Percentiles rank a stretch among this genome's conserved stretches.
phyloP scores from a whole-genome alignment of 2,797 vertebrate species.

The Ctenopoma multispine region DNA sequence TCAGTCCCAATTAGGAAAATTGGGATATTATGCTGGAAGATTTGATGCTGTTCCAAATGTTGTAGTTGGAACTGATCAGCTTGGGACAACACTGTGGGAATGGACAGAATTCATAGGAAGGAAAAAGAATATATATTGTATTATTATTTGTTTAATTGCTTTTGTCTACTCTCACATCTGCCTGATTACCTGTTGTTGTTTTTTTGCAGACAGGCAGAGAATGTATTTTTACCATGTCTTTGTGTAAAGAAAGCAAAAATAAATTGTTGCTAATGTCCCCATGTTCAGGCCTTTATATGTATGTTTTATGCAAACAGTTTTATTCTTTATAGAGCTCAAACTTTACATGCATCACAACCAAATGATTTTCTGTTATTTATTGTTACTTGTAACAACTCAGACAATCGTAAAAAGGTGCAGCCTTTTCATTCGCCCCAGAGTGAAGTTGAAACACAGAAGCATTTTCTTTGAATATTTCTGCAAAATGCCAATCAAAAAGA shows the following conservation, averaged over 20 bases:
- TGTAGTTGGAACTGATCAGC: conserved; percentile 59
- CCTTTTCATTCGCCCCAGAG: neutral
- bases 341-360: conserved; percentile 57
- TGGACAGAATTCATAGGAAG: conserved; percentile 47
- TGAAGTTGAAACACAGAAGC: conserved; percentile 12
- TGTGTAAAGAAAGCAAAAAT: conserved; percentile 58
- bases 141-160: conserved; percentile 36
- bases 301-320: conserved; percentile 48
- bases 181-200: conserved; percentile 33
- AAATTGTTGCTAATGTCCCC: conserved; percentile 41
- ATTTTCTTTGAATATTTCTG: conserved; percentile 45
- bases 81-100: conserved; percentile 61
- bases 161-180: conserved; percentile 42
- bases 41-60: conserved; percentile 42
- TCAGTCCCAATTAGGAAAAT: conserved; percentile 42
- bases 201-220: conserved; percentile 51
- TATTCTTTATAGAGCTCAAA: conserved; percentile 40
- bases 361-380: conserved; percentile 79
- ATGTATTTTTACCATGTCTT: conserved; percentile 67
- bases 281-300: conserved; percentile 34
- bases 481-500: conserved; percentile 37
- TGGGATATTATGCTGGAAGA: conserved; percentile 45
- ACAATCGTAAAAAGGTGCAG: conserved; percentile 71
- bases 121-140: conserved; percentile 47
- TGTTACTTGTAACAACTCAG: conserved; percentile 66